Conservation (phyloP, 2,113 vertebrate genomes). For the Cheirogaleus medius region DNA sequence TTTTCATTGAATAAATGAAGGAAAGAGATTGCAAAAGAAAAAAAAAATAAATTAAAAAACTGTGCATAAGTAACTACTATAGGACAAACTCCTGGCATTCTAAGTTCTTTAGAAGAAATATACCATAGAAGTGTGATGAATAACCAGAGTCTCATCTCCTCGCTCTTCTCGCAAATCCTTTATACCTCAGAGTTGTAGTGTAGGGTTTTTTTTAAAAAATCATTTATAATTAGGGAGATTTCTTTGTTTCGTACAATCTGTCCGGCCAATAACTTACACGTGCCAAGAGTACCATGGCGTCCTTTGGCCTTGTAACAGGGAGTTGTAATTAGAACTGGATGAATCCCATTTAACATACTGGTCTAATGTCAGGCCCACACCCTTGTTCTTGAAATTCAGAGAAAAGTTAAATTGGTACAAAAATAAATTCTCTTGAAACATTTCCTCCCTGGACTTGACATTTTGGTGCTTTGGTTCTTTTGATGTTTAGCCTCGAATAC, state of each 20-base stretch:
- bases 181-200: background rate
- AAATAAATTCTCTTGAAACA: slow-evolving; percentile 58
- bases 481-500: slow-evolving; percentile 13
- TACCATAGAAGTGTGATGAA: background rate
- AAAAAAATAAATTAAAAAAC: background rate
- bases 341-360: background rate
- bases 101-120: background rate
- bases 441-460: slow-evolving; percentile 28
- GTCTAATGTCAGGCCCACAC: background rate
- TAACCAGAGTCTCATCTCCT: background rate
- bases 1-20: slow-evolving; percentile 44
- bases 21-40: background rate
- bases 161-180: background rate
- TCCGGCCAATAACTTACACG: background rate
- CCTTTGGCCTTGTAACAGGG: background rate
- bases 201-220: background rate
- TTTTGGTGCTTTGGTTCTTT: slow-evolving; percentile 37
- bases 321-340: slow-evolving; percentile 51
- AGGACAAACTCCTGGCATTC: background rate
- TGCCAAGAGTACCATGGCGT: background rate
- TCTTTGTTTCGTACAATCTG: slow-evolving; percentile 43
- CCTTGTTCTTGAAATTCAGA: slow-evolving; percentile 64
- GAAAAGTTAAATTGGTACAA: slow-evolving; percentile 67
- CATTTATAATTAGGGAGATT: slow-evolving; percentile 34
- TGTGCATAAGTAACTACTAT: background rate